Evolutionary conservation across 2,797 vertebrate genomes (phyloP).

Genomic region (Gephyroberyx darwinii): DNA sequence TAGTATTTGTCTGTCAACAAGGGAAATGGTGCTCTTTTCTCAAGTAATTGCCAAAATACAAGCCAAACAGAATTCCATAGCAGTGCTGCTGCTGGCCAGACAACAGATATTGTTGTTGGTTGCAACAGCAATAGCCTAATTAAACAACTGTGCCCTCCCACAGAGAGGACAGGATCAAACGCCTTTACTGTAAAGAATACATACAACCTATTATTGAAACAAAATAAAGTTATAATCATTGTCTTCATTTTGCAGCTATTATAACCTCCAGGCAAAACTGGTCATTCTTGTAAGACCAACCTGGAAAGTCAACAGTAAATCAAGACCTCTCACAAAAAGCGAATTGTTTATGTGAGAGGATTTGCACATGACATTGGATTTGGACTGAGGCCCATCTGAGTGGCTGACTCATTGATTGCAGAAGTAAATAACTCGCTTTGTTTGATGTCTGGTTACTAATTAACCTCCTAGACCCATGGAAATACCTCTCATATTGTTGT

Average conservation of each 20-base stretch:
- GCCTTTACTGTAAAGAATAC: neutral
- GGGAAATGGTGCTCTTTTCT: neutral
- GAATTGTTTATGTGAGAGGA: slow-evolving; percentile 9
- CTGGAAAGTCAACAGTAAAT: slow-evolving; percentile 2
- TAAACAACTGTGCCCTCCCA: slow-evolving; percentile 20
- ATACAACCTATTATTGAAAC: neutral
- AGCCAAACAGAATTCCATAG: slow-evolving; percentile 25
- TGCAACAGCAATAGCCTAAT: slow-evolving; percentile 47
- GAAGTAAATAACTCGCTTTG: slow-evolving; percentile 42
- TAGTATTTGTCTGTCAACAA: slow-evolving; percentile 35
- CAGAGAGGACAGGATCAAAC: slow-evolving; percentile 18
- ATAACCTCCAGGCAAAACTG: slow-evolving; percentile 31
- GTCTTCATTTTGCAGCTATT: neutral
- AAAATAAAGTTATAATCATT: neutral
- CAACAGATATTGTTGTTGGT: slow-evolving; percentile 51
- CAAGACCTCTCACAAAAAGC: slow-evolving; percentile 1
- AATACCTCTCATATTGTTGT: slow-evolving; percentile 32
- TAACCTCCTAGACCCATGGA: slow-evolving; percentile 49
- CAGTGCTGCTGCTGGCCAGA: slow-evolving; percentile 21
- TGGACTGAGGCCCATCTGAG: slow-evolving; percentile 12
- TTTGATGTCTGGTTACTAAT: slow-evolving; percentile 75
- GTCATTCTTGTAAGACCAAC: slow-evolving; percentile 51
- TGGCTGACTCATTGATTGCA: slow-evolving; percentile 59
- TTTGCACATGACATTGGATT: slow-evolving; percentile 30
- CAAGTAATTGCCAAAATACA: slow-evolving; percentile 17